Evolutionary conservation across 1,140 invertebrate species (phyloP), one percentile per base, ranked within the genome.

Genomic region (Andricus grossulariae): DNA sequence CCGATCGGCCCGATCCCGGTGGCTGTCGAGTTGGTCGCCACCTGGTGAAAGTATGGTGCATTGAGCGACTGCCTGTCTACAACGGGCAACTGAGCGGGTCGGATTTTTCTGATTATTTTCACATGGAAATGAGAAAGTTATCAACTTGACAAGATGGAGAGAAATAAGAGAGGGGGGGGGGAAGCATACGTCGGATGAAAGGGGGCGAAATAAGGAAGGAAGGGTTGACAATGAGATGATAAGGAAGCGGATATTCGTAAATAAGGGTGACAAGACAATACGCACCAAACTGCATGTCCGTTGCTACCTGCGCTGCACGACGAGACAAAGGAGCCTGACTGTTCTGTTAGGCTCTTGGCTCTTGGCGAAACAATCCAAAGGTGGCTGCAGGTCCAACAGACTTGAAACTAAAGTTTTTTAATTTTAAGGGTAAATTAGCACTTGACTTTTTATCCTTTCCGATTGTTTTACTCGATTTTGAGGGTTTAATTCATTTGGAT

Each of bases 1-100:
- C 86, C 82, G 82, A 82, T 88, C 83, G 83, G 71, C 80, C 82
- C 74, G 84, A 87, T 83, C 84, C 81, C 82, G 85, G 83, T 86
- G 85, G 87, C 85, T 86, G 78, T 78, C 77, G 75, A 83, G 78
- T 25, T 76, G 81, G 71, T 80, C 82, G 86, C 83, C 84, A 84
- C 77, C 84, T 87, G 73, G 72, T 19, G 49, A 74, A 73, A 52
- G 54, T 55, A 57, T 21, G 45, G 11, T 19, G 71, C 45, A 71
- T 18, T 55, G 16, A 45, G 39, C 39, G 7, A 11, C 7, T 10
- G 39, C 25, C 25, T 45, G 39, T 7, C 7, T 45, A 11, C 39
- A 45, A 45, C 7, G 8, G 39, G 39, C 39, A 45, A 45, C 6
- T 21, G n/a, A 39, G 25, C n/a, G 18, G 21, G 18, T 7, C 32